Percentiles rank a stretch among this genome's conserved stretches.
These are phyloP conservation scores for Forbesichthys papilliferus DNA, from an alignment of 2,113 vertebrate species.

Conservation along the genomic window DNA sequence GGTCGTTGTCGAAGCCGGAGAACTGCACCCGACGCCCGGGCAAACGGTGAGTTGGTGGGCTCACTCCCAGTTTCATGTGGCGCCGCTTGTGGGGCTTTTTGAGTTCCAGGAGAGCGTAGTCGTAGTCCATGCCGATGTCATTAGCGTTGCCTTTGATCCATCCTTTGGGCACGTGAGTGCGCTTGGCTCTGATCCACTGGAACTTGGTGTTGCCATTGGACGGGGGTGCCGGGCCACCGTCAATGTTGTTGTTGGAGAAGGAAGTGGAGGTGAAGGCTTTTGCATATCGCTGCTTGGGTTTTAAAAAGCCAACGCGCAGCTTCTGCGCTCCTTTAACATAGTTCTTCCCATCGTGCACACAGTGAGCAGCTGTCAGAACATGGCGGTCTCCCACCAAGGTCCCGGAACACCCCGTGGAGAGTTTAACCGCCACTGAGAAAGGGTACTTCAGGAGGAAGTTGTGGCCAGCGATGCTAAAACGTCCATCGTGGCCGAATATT, in stretches of 20 bases:
- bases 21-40: slow-evolving; percentile 92
- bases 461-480: slow-evolving; percentile 92
- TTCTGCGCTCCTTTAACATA: slow-evolving; percentile 95
- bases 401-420: slow-evolving; percentile 94
- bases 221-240: slow-evolving; percentile 45
- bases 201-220: slow-evolving; percentile 86
- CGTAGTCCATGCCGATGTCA: slow-evolving; percentile 99
- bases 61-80: slow-evolving; percentile 95
- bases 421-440: slow-evolving; percentile 92
- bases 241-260: slow-evolving; percentile 62
- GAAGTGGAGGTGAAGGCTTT: slow-evolving; percentile 40
- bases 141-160: slow-evolving; percentile 97
- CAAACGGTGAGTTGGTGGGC: slow-evolving; percentile 83
- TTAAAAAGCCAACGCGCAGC: slow-evolving; percentile 92
- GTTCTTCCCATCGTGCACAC: slow-evolving; percentile 94
- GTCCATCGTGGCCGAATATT: slow-evolving; percentile 92
- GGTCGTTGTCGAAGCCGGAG: slow-evolving; percentile 93
- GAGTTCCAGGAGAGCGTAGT: slow-evolving; percentile 93
- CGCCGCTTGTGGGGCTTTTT: slow-evolving; percentile 93
- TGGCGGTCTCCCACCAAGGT: slow-evolving; percentile 92
- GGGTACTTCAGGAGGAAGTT: slow-evolving; percentile 91
- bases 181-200: slow-evolving; percentile 96
- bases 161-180: slow-evolving; percentile 96
- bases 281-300: slow-evolving; percentile 80
- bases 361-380: slow-evolving; percentile 93